These are phyloP conservation scores for Drosophila tropicalis DNA, from an alignment of 1,140 invertebrate species.

Conservation along the genomic window DNA sequence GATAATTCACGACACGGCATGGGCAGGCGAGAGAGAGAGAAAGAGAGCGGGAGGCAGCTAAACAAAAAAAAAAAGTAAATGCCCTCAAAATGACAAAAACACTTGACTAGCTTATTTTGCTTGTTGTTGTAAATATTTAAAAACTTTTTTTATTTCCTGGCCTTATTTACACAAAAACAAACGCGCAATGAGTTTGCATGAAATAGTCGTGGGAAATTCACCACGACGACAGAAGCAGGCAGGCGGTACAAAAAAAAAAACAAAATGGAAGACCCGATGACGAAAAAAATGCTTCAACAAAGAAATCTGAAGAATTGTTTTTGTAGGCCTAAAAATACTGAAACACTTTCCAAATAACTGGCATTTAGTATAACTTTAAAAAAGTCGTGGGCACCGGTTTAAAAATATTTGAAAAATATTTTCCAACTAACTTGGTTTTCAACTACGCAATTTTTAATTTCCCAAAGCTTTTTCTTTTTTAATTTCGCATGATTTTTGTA, in stretches of 20 bases:
- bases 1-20: conserved; percentile 5
- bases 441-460: conserved; percentile 73
- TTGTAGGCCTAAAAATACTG: conserved; percentile 36
- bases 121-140: conserved; percentile 13
- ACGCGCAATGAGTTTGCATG: conserved; percentile 65
- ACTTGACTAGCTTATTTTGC: conserved; percentile 6
- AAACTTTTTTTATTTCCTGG: conserved; percentile 15
- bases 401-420: neutral
- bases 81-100: conserved; percentile 21
- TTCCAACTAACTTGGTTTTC: conserved; percentile 39
- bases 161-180: conserved; percentile 34
- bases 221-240: conserved; percentile 64
- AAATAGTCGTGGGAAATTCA: conserved; percentile 67
- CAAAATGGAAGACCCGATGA: conserved; percentile 78
- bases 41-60: conserved; percentile 23
- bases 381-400: conserved; percentile 22
- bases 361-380: conserved; percentile 12
- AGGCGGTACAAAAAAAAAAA: conserved; percentile 64
- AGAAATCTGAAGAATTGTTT: conserved; percentile 68
- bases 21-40: conserved; percentile 8
- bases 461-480: conserved; percentile 4
- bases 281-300: conserved; percentile 70
- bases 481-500: conserved; percentile 78
- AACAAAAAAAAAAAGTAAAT: conserved; percentile 14
- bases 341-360: conserved; percentile 3